Conservation (phyloP, 1,140 invertebrate species). For the Mya arenaria region DNA sequence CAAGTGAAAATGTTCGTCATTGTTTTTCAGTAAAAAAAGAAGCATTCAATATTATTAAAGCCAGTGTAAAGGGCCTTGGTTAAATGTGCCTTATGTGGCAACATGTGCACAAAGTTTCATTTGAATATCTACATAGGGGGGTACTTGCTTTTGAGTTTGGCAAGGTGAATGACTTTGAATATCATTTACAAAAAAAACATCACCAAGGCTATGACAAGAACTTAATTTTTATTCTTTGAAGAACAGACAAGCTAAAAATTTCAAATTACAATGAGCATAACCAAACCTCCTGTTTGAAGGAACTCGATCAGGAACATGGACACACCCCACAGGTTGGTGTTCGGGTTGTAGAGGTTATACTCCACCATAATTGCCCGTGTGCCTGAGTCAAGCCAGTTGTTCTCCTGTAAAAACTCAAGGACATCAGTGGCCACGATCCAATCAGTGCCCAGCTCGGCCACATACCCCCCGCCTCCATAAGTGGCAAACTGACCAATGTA, state of each 20-base stretch:
- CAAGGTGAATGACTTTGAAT: too few species aligned
- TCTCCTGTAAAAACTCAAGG: slow-evolving; percentile 74
- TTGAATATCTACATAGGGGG: too few species aligned
- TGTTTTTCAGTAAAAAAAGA: too few species aligned
- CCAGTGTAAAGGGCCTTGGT: too few species aligned
- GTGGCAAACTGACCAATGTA: slow-evolving; percentile 60
- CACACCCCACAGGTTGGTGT: slow-evolving; percentile 78
- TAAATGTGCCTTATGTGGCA: too few species aligned
- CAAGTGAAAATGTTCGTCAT: too few species aligned
- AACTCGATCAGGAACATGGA: slow-evolving; percentile 81
- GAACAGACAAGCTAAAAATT: background rate
- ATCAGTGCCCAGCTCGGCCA: slow-evolving; percentile 63
- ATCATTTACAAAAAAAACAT: too few species aligned
- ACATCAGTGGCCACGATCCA: slow-evolving; percentile 53
- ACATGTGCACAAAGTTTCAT: too few species aligned
- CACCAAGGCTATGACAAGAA: too few species aligned
- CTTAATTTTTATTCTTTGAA: too few species aligned
- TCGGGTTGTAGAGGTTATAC: slow-evolving; percentile 83
- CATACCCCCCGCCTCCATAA: slow-evolving; percentile 70
- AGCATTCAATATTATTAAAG: too few species aligned
- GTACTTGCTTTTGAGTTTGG: too few species aligned
- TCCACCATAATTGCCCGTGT: slow-evolving; percentile 83
- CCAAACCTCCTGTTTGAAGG: slow-evolving; percentile 81
- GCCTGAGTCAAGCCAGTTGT: slow-evolving; percentile 82
- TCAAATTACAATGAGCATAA: background rate